Evolutionary conservation across 2,888 invertebrate genomes (phyloP), one percentile per base, ranked within the genome.

Genomic region (Agapetus fuscipes): DNA sequence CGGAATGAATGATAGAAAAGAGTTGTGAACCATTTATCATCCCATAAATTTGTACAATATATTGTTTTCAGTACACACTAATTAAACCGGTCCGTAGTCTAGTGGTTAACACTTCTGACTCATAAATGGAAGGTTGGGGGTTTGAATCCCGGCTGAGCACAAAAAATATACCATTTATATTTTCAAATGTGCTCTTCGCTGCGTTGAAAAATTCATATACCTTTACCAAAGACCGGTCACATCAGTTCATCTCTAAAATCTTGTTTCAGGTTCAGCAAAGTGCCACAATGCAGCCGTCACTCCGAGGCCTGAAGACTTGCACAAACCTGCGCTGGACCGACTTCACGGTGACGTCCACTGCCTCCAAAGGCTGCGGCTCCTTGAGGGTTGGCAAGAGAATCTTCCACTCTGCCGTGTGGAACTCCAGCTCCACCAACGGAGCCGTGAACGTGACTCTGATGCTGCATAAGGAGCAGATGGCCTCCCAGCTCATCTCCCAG

Each of bases 331-430:
- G 82, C 43, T 79, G 85, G 71, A 74, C 71, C 49, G 85, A 87
- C 59, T 87, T 87, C 55, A 63, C 73, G 4, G 62, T 79, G 40
- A 62, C 78, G 34, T 72, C 76, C 37, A 65, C 63, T 0, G 34
- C 39, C n/a, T 15, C 39, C n/a, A 43, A 39, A 30, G 35, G 41
- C 3, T 24, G 40, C 1, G 45, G 43, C 9, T 63, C 70, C 26
- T 61, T 58, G 45, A 64, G 66, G 20, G 68, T 81, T 29, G 86
- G 85, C 39, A 75, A 76, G 51, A 67, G 83, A 34, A 73, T 80
- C 48, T 87, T 87, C 66, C 79, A 80, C 58, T 76, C 83, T 13
- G 87, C 85, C 0, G 60, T 78, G 2, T 87, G 86, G 86, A 74
- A 71, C 41, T 71, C 72, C 16, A 72, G 56, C 55, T 57, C 60